Evolutionary conservation across 2,113 vertebrate species (phyloP).

Genomic region (Vulpes lagopus): DNA sequence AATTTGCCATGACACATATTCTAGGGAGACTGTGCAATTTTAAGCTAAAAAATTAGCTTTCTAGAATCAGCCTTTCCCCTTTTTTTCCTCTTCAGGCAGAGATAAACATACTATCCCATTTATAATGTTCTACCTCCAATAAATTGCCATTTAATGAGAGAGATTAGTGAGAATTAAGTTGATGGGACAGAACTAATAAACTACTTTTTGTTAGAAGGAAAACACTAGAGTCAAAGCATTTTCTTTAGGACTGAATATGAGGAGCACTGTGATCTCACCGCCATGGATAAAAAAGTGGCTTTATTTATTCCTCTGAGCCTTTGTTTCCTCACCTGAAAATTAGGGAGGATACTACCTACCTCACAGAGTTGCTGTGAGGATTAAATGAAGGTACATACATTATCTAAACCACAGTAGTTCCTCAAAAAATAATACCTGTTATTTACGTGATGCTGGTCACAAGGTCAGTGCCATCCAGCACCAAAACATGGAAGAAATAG

Average conservation of each 20-base stretch:
- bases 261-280: background rate
- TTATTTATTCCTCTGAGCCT: slow-evolving; percentile 40
- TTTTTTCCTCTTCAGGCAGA: slow-evolving; percentile 68
- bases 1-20: slow-evolving; percentile 5
- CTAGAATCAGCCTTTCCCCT: slow-evolving; percentile 47
- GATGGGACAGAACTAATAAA: slow-evolving; percentile 61
- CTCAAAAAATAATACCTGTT: slow-evolving; percentile 29
- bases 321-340: slow-evolving; percentile 57
- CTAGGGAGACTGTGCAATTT: slow-evolving; percentile 27
- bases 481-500: background rate
- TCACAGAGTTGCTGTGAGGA: background rate
- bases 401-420: background rate
- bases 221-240: slow-evolving; percentile 21
- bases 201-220: slow-evolving; percentile 58
- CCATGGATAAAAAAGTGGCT: background rate
- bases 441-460: background rate
- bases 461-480: background rate
- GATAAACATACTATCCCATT: slow-evolving; percentile 42
- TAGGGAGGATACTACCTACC: background rate
- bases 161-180: slow-evolving; percentile 30
- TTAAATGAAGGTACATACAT: background rate
- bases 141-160: slow-evolving; percentile 68
- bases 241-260: slow-evolving; percentile 3
- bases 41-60: slow-evolving; percentile 63
- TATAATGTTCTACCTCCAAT: slow-evolving; percentile 60